These are phyloP conservation scores for Leptinotarsa undecemlineata DNA, from an alignment of 1,140 invertebrate genomes.

Conservation along the genomic window DNA sequence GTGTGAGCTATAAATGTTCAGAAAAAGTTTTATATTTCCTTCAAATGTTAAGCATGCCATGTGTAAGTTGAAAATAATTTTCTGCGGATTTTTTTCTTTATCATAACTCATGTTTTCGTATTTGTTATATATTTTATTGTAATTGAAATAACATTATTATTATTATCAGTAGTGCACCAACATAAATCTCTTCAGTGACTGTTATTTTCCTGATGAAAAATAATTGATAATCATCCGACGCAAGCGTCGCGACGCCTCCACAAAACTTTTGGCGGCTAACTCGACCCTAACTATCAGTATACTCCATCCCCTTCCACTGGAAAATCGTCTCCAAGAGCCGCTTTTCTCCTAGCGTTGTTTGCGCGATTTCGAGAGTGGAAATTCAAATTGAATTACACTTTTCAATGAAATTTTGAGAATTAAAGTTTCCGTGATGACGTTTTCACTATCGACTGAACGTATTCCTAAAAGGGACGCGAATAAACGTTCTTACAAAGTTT, in stretches of 20 bases:
- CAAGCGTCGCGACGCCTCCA: conserved; percentile 12
- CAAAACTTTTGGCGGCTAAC: conserved; percentile 22
- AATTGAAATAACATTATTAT: no score
- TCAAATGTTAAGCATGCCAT: no score
- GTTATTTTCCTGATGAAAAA: not conserved
- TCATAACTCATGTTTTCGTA: no score
- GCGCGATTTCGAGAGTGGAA: not conserved
- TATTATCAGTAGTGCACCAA: no score
- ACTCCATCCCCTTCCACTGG: conserved; percentile 10
- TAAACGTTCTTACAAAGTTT: not conserved
- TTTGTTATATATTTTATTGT: no score
- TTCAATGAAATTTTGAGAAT: not conserved
- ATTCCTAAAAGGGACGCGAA: not conserved
- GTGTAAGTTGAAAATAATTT: no score
- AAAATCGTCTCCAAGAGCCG: conserved; percentile 7
- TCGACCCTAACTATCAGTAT: conserved; percentile 15
- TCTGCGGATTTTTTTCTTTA: no score
- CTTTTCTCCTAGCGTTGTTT: not conserved
- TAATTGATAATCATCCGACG: conserved; percentile 9
- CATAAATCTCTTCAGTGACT: not conserved
- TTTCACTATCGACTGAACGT: not conserved
- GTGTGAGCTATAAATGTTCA: no score
- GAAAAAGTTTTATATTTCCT: no score
- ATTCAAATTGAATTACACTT: not conserved
- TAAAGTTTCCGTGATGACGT: not conserved